Conservation (phyloP, 1,140 invertebrate species). For the Pseudobourletiella spinata region DNA sequence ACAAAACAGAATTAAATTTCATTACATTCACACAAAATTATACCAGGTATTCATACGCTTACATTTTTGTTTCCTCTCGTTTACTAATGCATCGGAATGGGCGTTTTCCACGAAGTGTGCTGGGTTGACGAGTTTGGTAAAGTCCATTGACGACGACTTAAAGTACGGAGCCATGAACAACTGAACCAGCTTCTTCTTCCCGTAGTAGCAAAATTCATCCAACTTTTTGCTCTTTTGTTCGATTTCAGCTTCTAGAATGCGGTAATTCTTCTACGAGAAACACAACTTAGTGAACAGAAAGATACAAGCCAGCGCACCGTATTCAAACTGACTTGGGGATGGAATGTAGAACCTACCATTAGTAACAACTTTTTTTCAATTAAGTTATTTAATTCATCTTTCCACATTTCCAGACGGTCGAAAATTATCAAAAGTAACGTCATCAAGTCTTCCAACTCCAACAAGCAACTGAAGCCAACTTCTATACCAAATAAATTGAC, state of each 20-base stretch:
- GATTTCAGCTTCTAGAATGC: background rate
- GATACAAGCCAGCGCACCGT: background rate
- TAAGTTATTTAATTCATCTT: background rate
- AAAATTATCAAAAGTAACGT: background rate
- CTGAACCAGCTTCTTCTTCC: background rate
- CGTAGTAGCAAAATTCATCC: background rate
- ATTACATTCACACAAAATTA: background rate
- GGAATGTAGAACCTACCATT: background rate
- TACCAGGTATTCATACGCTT: background rate
- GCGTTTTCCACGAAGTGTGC: background rate
- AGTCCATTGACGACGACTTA: background rate
- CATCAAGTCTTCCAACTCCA: background rate
- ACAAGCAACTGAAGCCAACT: background rate
- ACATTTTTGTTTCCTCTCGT: constrained; percentile 25
- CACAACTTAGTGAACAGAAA: background rate
- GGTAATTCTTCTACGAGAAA: background rate
- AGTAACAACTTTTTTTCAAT: background rate
- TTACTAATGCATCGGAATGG: constrained; percentile 6
- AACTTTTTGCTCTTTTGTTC: background rate
- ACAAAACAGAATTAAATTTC: background rate
- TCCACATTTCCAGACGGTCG: background rate
- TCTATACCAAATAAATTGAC: background rate
- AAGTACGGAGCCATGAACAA: background rate
- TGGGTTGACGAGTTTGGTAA: background rate
- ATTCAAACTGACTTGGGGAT: background rate